phyloP scores from a whole-genome alignment of 64 coral and sea anemone species.

The Exaiptasia diaphana region DNA sequence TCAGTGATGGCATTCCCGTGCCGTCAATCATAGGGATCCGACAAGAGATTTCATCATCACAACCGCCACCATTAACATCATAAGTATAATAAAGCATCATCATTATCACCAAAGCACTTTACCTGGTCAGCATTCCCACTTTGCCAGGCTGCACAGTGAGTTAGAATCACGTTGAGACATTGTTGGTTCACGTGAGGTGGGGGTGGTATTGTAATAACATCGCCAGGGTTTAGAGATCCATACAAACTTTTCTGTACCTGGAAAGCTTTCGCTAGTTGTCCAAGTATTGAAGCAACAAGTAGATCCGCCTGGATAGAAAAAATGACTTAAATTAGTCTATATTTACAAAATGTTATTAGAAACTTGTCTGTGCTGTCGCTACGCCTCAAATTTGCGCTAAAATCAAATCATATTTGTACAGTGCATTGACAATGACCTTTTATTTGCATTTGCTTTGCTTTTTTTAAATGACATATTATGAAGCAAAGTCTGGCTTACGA shows the following conservation, averaged over 20 bases:
- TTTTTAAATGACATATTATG: background rate
- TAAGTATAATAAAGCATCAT: too few species aligned
- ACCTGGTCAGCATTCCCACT: too few species aligned
- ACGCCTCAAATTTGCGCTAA: too few species aligned
- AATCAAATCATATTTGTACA: background rate
- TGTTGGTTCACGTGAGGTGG: background rate
- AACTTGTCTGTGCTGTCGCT: too few species aligned
- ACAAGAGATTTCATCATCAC: too few species aligned
- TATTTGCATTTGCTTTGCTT: background rate
- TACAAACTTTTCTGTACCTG: background rate
- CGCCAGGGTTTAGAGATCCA: background rate
- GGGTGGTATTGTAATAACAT: too few species aligned
- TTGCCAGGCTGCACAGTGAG: conserved; percentile 21
- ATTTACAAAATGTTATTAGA: too few species aligned
- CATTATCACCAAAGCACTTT: too few species aligned
- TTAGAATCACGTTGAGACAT: conserved; percentile 26
- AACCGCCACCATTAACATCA: too few species aligned
- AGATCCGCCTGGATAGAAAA: background rate
- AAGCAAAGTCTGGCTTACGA: background rate
- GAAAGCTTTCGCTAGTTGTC: conserved; percentile 10
- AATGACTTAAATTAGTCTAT: too few species aligned
- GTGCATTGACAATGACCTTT: background rate
- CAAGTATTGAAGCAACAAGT: background rate
- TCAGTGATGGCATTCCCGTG: too few species aligned
- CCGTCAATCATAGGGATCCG: too few species aligned